These are phyloP conservation scores for Sinodicranocentrus sp. DNA, from an alignment of 2,888 invertebrate genomes.

Conservation along the genomic window DNA sequence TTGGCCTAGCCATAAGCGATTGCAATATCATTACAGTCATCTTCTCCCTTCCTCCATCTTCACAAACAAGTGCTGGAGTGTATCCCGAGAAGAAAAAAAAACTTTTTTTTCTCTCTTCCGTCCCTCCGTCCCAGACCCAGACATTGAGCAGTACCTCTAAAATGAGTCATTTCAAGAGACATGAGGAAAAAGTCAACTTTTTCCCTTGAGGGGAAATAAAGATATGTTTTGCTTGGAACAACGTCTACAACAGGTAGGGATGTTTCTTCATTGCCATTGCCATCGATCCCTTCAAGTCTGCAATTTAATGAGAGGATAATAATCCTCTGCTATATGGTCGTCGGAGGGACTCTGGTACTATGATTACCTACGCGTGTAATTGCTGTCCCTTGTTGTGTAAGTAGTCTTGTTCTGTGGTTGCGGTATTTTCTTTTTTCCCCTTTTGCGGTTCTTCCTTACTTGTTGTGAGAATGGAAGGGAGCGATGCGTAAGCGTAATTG, in stretches of 20 bases:
- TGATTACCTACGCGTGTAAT: constrained; percentile 46
- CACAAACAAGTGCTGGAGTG: no score
- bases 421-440: constrained; percentile 42
- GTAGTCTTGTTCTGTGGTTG: constrained; percentile 42
- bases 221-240: constrained; percentile 17
- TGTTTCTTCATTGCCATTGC: neutral
- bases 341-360: neutral
- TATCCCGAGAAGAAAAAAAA: neutral
- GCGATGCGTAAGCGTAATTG: constrained; percentile 33
- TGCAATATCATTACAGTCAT: constrained; percentile 48
- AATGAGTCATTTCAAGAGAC: constrained; percentile 44
- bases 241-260: no score
- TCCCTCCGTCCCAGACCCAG: constrained; percentile 58
- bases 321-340: neutral
- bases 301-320: constrained; percentile 30
- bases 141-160: constrained; percentile 25
- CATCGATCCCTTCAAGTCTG: neutral
- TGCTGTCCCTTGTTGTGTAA: constrained; percentile 48
- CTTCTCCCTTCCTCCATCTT: constrained; percentile 50
- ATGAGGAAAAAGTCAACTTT: constrained; percentile 27
- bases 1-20: constrained; percentile 61
- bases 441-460: constrained; percentile 36
- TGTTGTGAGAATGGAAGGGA: neutral
- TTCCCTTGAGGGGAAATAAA: constrained; percentile 10
- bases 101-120: neutral